Evolutionary conservation across 2,888 invertebrate species (phyloP).

Genomic region (Microdon myrmicae): DNA sequence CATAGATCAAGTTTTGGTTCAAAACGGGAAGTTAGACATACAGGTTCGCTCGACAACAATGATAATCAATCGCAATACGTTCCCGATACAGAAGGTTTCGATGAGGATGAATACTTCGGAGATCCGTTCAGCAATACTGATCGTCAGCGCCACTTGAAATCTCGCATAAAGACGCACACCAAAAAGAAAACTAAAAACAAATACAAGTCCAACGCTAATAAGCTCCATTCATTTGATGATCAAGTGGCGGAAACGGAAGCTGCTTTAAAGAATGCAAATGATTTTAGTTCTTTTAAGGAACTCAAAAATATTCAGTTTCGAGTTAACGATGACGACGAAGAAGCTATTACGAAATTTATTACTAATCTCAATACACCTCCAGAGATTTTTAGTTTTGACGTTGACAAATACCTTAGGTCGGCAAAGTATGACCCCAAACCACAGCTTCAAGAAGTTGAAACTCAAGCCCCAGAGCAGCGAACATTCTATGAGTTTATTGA

Average conservation of each 20-base stretch:
- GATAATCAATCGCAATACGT: slow-evolving; percentile 9
- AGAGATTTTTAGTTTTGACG: slow-evolving; percentile 54
- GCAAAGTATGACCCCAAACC: slow-evolving; percentile 13
- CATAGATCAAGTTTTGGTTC: slow-evolving; percentile 6
- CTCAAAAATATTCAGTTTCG: slow-evolving; percentile 50
- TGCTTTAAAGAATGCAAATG: neutral
- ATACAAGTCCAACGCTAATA: neutral
- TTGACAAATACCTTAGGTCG: slow-evolving; percentile 50
- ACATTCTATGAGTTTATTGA: slow-evolving; percentile 51
- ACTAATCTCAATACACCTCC: slow-evolving; percentile 53
- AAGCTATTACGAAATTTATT: slow-evolving; percentile 53
- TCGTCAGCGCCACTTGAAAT: slow-evolving; percentile 14
- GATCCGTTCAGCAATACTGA: neutral
- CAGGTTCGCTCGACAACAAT: slow-evolving; percentile 6
- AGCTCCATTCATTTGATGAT: neutral
- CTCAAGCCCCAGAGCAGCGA: slow-evolving; percentile 21
- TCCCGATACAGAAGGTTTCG: slow-evolving; percentile 7
- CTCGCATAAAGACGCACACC: slow-evolving; percentile 1
- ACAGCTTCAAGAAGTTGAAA: slow-evolving; percentile 4
- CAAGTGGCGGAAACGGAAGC: neutral
- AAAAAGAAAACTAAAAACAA: slow-evolving; percentile 20
- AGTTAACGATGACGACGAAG: slow-evolving; percentile 47
- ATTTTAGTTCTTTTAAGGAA: slow-evolving; percentile 35
- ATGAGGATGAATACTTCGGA: slow-evolving; percentile 7
- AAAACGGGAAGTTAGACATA: slow-evolving; percentile 33